phyloP scores from a whole-genome alignment of 2,797 vertebrate species.

The Aplochiton taeniatus region DNA sequence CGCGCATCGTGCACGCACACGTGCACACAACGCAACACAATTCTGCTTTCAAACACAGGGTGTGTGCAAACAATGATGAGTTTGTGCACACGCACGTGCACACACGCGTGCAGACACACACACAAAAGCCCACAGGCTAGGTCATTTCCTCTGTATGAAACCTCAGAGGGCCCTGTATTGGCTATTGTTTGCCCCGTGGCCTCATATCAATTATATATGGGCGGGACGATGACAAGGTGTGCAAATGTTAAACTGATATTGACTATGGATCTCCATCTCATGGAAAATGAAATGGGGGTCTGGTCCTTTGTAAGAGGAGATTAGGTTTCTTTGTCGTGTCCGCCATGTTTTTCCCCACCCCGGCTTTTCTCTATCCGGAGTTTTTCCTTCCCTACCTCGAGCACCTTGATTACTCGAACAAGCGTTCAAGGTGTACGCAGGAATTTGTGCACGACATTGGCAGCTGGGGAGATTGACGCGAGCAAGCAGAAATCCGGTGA shows the following conservation, averaged over 20 bases:
- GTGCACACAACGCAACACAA: not conserved
- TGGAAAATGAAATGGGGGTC: not conserved
- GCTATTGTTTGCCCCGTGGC: constrained; percentile 22
- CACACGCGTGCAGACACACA: constrained; percentile 5
- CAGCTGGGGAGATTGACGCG: no score
- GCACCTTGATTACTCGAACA: not conserved
- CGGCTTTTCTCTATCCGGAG: no score
- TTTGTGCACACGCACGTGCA: constrained; percentile 5
- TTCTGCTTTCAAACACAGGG: not conserved
- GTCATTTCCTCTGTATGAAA: constrained; percentile 10
- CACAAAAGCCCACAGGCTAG: not conserved
- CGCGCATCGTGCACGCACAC: not conserved
- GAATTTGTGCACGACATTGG: no score
- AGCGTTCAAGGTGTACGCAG: not conserved
- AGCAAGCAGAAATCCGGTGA: no score
- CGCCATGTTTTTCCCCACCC: no score
- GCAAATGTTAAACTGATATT: constrained; percentile 14
- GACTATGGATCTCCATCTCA: not conserved
- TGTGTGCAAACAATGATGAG: no score
- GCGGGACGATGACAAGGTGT: constrained; percentile 12
- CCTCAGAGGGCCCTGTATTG: not conserved
- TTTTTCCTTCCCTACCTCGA: constrained; percentile 6
- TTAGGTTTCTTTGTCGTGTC: not conserved
- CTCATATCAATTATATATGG: constrained; percentile 28
- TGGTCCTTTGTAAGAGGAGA: not conserved